Percentiles rank a stretch among this genome's conserved stretches.
Conservation (phyloP, 2,797 vertebrate species). For the Echeneis naucrates region DNA sequence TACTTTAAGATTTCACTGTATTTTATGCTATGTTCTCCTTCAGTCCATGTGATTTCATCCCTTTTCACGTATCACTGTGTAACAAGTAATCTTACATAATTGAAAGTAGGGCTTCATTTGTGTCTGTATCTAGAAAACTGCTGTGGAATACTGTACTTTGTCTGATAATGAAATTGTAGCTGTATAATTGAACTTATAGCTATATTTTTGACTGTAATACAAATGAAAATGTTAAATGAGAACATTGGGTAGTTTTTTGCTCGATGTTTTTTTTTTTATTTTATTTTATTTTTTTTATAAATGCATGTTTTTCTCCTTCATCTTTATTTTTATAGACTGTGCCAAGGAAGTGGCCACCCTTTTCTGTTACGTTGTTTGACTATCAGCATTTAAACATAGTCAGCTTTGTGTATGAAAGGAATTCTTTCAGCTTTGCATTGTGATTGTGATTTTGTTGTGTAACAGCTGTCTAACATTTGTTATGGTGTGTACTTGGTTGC, state of each 20-base stretch:
- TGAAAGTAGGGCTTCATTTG: neutral
- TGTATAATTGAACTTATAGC: neutral
- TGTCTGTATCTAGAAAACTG: conserved; percentile 7
- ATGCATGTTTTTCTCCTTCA: neutral
- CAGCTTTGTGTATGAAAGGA: neutral
- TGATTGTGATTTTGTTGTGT: conserved; percentile 11
- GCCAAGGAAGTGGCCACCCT: neutral
- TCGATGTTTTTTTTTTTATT: too few relatives aligned
- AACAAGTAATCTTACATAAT: conserved; percentile 19
- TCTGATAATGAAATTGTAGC: neutral
- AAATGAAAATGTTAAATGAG: neutral
- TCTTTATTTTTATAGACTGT: neutral
- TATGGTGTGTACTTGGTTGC: neutral
- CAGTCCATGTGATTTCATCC: conserved; percentile 6
- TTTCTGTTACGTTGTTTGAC: neutral
- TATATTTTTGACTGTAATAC: neutral
- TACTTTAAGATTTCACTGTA: conserved; percentile 9
- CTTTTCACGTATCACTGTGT: conserved; percentile 6
- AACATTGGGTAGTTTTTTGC: too few relatives aligned
- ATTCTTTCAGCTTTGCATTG: neutral
- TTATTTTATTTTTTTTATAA: neutral
- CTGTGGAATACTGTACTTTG: neutral
- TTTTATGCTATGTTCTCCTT: conserved; percentile 6
- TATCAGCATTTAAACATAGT: neutral
- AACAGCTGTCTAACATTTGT: conserved; percentile 51